Evolutionary conservation across 2,888 invertebrate genomes (phyloP), one percentile per base, ranked within the genome.

Genomic region (Oscheius sp.): DNA sequence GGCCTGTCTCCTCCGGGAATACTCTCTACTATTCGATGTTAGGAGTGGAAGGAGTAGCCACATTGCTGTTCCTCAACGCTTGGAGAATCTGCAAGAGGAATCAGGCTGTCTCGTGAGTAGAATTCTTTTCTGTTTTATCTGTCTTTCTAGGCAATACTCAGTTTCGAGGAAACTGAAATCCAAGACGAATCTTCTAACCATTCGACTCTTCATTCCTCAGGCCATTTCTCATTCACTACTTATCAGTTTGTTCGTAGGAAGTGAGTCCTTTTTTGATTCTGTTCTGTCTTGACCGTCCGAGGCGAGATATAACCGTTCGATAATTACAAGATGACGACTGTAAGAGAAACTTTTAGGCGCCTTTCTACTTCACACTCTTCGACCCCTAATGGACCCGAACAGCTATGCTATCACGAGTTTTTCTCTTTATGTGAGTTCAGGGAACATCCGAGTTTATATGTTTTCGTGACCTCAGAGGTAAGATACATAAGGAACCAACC

Each of bases 11-110:
- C n/a, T n/a, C 35, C 35, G 60, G 60, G 0, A 60, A 60, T 2
- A 35, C 37, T 10, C 33, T 60, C 60, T 60, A 60, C 60, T 33
- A 60, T 60, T n/a, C 35, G 3, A 60, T 60, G 60, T n/a, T 60
- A 2, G n/a, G 35, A n/a, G 1, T 60, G 10, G 60, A 60, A 60
- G 33, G 32, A 11, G 35, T 10, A 11, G 60, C 60, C 11, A 2
- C 35, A 10, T 33, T 37, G 32, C 60, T 60, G 13, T 60, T 37
- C 42, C 37, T 60, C 3, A 13, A 9, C 13, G 60, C 60, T 35
- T 60, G 60, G 60, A 37, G 42, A 3, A 42, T 60, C 35, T 60
- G 33, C 2, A 35, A 11, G 10, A 33, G 11, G 60, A 35, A 60
- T 10, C 29, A 60, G 60, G 2, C n/a, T n/a, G 10, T 33, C 10